These are phyloP conservation scores for Coleophora deauratella DNA, from an alignment of 2,888 invertebrate species.

Conservation along the genomic window DNA sequence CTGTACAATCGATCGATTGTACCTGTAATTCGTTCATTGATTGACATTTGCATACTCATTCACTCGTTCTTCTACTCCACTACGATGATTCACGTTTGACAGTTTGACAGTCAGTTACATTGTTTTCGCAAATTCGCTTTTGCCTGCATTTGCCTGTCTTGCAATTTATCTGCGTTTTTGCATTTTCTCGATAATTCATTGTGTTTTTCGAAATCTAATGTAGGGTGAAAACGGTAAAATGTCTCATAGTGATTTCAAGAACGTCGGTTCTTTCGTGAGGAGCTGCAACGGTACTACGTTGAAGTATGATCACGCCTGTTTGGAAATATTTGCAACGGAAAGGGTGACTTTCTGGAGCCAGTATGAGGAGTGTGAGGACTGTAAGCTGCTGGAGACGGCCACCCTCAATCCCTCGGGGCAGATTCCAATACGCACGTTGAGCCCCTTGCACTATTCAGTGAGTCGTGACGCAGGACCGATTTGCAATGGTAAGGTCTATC, in stretches of 20 bases:
- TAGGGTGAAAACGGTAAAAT: too few relatives aligned
- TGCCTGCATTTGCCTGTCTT: too few relatives aligned
- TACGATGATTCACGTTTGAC: neutral
- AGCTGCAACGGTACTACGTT: constrained; percentile 45
- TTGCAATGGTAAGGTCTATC: constrained; percentile 42
- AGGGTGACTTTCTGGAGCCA: constrained; percentile 54
- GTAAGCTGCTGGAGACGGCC: constrained; percentile 35
- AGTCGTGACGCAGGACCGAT: constrained; percentile 34
- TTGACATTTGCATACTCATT: neutral
- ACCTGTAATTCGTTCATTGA: neutral
- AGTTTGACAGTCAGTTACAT: neutral
- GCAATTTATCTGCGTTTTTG: neutral
- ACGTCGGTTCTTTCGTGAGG: constrained; percentile 51
- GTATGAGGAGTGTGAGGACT: constrained; percentile 61
- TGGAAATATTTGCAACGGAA: constrained; percentile 45
- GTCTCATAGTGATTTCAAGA: constrained; percentile 32
- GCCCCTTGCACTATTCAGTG: constrained; percentile 46
- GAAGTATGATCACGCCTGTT: constrained; percentile 59
- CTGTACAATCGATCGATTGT: neutral
- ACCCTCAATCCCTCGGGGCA: constrained; percentile 27
- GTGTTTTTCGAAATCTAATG: neutral
- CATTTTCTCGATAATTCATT: neutral
- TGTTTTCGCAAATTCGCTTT: neutral
- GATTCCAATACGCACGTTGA: constrained; percentile 42
- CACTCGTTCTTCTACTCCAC: neutral